phyloP scores from a whole-genome alignment of 2,113 vertebrate species.

The Orycteropus afer region DNA sequence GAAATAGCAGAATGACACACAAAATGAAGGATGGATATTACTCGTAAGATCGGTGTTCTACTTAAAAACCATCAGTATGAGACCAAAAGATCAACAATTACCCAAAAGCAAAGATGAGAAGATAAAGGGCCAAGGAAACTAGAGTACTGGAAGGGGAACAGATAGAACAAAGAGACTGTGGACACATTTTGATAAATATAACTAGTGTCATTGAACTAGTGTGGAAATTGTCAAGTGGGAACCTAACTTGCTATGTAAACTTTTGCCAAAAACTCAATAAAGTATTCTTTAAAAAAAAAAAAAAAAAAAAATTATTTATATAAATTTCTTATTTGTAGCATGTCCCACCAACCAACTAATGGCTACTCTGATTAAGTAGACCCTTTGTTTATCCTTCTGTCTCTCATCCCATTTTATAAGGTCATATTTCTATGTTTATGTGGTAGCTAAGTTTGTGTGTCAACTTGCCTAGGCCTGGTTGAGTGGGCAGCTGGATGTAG shows the following conservation, averaged over 20 bases:
- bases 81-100: no score
- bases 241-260: background rate
- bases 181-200: background rate
- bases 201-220: background rate
- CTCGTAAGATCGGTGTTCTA: no score
- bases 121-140: no score
- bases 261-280: background rate
- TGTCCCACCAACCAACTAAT: background rate
- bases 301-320: no score
- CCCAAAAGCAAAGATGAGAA: no score
- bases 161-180: background rate
- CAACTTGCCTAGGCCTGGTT: no score
- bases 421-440: constrained; percentile 60
- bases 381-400: constrained; percentile 49
- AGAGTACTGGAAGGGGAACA: no score
- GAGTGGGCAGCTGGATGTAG: no score
- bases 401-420: constrained; percentile 51
- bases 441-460: no score
- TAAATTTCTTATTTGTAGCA: constrained; percentile 56
- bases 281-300: constrained; percentile 4
- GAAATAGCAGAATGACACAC: no score
- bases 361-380: constrained; percentile 38
- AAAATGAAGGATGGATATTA: no score
- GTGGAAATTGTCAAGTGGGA: background rate
- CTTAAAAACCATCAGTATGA: no score